Evolutionary conservation across 2,888 invertebrate genomes (phyloP).

Genomic region (Chouioia cunea): DNA sequence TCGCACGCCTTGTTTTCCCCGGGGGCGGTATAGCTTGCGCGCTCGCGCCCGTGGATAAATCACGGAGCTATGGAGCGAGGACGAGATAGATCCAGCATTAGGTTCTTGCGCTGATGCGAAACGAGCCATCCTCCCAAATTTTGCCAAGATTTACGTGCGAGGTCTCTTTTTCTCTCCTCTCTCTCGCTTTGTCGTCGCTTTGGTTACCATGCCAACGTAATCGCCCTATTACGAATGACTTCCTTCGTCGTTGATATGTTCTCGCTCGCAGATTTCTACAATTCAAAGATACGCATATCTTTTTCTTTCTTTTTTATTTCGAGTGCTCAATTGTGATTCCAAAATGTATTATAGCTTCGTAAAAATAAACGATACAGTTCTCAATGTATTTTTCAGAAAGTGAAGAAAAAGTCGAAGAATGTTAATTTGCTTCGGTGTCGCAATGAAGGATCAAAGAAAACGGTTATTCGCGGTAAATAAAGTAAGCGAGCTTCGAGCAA

Average conservation of each 20-base stretch:
- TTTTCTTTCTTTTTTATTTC: background rate
- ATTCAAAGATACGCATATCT: background rate
- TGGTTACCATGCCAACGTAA: slow-evolving; percentile 18
- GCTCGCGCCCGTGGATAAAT: slow-evolving; percentile 40
- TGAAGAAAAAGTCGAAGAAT: too few species aligned
- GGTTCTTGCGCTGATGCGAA: slow-evolving; percentile 36
- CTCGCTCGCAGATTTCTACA: background rate
- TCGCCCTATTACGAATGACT: slow-evolving; percentile 36
- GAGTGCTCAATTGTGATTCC: background rate
- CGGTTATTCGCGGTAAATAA: slow-evolving; percentile 2
- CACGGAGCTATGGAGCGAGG: slow-evolving; percentile 19
- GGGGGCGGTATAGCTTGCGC: background rate
- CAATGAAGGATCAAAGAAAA: background rate
- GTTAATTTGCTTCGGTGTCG: slow-evolving; percentile 12
- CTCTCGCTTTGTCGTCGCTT: slow-evolving; percentile 23
- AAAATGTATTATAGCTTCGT: too few species aligned
- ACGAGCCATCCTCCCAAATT: slow-evolving; percentile 37
- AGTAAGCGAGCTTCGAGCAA: slow-evolving; percentile 33
- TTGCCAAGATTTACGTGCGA: slow-evolving; percentile 41
- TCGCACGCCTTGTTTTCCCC: slow-evolving; percentile 34
- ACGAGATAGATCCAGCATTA: slow-evolving; percentile 43
- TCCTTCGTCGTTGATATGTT: slow-evolving; percentile 12
- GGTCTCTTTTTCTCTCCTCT: too few species aligned
- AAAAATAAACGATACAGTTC: too few species aligned
- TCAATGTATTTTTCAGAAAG: too few species aligned